Percentiles rank a stretch among this genome's conserved stretches.
Evolutionary conservation across 2,888 invertebrate genomes (phyloP).

Genomic region (Mystacides longicornis): DNA sequence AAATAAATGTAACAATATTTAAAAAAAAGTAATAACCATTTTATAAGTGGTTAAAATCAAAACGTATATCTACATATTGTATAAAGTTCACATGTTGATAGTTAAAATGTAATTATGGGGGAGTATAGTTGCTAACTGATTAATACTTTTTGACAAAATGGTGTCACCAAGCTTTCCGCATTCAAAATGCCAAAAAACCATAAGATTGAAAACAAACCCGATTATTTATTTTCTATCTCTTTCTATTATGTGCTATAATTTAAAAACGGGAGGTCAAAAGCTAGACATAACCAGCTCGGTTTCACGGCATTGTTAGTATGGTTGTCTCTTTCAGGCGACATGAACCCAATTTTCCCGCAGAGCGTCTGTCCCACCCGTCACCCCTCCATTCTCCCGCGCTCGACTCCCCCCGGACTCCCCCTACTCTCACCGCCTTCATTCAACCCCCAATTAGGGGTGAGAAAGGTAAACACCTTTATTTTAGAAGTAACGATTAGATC

Average conservation of each 20-base stretch:
- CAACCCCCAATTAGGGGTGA: constrained; percentile 1
- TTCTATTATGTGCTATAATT: constrained; percentile 1
- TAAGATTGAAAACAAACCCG: not conserved
- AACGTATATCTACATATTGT: no score
- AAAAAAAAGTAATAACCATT: no score
- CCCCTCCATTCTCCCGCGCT: constrained; percentile 26
- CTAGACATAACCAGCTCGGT: constrained; percentile 2
- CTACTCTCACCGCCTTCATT: constrained; percentile 21
- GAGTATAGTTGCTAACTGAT: no score
- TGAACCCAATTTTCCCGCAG: constrained; percentile 15
- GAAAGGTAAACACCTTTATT: constrained; percentile 2
- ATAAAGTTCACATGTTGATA: no score
- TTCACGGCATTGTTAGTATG: not conserved
- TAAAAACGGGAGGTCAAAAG: constrained; percentile 1
- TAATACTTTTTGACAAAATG: constrained; percentile 4
- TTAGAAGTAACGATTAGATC: constrained; percentile 1
- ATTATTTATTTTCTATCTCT: constrained; percentile 2
- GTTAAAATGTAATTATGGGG: no score
- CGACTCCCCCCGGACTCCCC: constrained; percentile 2
- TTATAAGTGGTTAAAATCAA: no score
- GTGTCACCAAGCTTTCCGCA: constrained; percentile 4
- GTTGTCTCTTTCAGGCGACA: constrained; percentile 2
- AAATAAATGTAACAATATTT: no score
- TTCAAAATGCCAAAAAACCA: constrained; percentile 3
- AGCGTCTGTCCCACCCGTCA: constrained; percentile 5